A percentile compares a stretch with the other conserved stretches of the same genome.
Conservation (phyloP, 2,888 invertebrate species). For the Zygaena filipendulae region DNA sequence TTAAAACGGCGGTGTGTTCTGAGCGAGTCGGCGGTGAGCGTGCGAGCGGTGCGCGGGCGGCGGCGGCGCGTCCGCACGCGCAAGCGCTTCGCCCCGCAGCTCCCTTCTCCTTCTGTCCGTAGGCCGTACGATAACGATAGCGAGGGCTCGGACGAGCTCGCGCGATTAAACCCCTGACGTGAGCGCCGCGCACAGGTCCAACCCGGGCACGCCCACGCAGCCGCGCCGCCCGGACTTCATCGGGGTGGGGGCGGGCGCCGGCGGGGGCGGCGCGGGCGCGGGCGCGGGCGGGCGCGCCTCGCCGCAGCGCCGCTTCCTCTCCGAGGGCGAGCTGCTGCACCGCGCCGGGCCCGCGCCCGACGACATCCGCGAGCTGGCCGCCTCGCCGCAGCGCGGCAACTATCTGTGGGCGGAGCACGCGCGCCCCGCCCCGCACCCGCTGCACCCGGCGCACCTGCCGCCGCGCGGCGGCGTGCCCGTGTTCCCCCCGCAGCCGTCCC, state of each 20-base stretch:
- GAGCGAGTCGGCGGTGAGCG: conserved; percentile 9
- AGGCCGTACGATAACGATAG: conserved; percentile 67
- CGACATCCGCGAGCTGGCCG: conserved; percentile 89
- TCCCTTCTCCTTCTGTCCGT: conserved; percentile 68
- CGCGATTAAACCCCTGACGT: conserved; percentile 66
- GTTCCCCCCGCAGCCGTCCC: conserved; percentile 29
- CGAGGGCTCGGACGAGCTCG: conserved; percentile 65
- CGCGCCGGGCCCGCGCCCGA: conserved; percentile 79
- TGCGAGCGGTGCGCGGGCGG: conserved; percentile 16
- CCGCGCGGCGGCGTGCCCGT: conserved; percentile 31
- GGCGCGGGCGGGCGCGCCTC: conserved; percentile 52
- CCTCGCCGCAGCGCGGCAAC: conserved; percentile 81
- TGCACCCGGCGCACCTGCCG: conserved; percentile 43
- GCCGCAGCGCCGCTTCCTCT: conserved; percentile 82
- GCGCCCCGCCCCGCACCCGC: conserved; percentile 28
- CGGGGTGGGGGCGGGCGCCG: conserved; percentile 59
- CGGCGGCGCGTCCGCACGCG: conserved; percentile 43
- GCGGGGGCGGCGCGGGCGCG: conserved; percentile 64
- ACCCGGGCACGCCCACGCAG: conserved; percentile 92
- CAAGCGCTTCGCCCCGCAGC: conserved; percentile 64
- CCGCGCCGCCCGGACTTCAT: conserved; percentile 90
- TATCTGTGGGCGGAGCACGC: conserved; percentile 64
- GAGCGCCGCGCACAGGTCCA: conserved; percentile 78
- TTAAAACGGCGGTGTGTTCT: too few relatives aligned
- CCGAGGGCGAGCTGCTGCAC: conserved; percentile 83